Percentiles rank a stretch among this genome's conserved stretches.
These are phyloP conservation scores for Oikopleura albicans DNA, from an alignment of 23 tunicate genomes.

Conservation along the genomic window DNA sequence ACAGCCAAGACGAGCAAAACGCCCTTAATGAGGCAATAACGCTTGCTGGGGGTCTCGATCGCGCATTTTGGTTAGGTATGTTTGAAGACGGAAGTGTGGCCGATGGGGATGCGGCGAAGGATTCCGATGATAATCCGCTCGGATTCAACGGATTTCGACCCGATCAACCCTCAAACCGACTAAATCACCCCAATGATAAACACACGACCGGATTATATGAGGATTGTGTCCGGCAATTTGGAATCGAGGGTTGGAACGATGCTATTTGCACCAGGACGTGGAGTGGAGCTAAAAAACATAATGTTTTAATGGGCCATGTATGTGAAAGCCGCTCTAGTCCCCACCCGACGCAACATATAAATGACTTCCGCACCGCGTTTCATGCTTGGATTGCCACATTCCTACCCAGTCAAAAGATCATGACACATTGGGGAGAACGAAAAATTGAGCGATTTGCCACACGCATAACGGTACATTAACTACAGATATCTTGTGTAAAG, in stretches of 20 bases:
- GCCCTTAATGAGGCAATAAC: background rate
- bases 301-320: background rate
- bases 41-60: background rate
- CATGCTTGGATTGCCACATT: background rate
- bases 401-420: background rate
- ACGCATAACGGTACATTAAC: too few relatives aligned
- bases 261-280: conserved; percentile 7
- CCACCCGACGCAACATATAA: too few relatives aligned
- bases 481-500: too few relatives aligned
- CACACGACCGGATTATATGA: background rate
- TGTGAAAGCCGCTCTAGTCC: background rate
- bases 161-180: background rate
- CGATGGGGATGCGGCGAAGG: too few relatives aligned
- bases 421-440: too few relatives aligned
- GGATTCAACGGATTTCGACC: background rate
- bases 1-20: background rate
- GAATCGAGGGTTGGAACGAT: background rate
- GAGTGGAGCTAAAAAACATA: background rate
- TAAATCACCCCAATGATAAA: background rate
- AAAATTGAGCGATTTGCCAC: too few relatives aligned
- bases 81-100: too few relatives aligned
- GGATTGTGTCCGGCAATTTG: background rate
- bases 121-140: too few relatives aligned
- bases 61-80: background rate
- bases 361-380: background rate